These are phyloP conservation scores for Porites cylindrica DNA, from an alignment of 92 coral and sea anemone species.

Conservation along the genomic window DNA sequence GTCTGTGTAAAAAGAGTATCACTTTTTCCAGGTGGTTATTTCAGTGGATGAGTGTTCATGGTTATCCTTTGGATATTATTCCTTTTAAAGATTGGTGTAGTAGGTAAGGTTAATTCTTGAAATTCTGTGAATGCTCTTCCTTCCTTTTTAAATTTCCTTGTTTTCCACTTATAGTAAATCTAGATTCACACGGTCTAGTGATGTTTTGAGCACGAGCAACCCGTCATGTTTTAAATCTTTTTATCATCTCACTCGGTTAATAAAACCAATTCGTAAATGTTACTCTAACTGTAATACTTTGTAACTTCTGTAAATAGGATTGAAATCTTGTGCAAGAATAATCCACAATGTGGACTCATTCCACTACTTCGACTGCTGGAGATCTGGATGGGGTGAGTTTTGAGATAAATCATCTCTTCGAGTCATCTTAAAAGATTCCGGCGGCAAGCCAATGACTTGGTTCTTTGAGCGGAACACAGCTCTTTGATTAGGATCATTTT, in stretches of 20 bases:
- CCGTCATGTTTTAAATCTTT: too few relatives aligned
- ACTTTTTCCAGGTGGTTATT: constrained; percentile 78
- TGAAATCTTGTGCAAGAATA: constrained; percentile 55
- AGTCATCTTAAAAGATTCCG: too few relatives aligned
- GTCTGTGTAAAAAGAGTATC: too few relatives aligned
- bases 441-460: too few relatives aligned
- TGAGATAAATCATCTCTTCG: neutral
- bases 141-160: neutral
- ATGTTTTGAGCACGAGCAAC: too few relatives aligned
- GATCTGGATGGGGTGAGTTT: constrained; percentile 81
- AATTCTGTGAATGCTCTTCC: too few relatives aligned
- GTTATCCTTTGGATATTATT: constrained; percentile 77
- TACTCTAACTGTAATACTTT: neutral
- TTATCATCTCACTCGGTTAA: neutral
- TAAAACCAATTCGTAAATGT: too few relatives aligned
- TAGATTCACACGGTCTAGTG: too few relatives aligned
- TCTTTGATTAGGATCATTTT: too few relatives aligned
- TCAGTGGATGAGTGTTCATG: constrained; percentile 90
- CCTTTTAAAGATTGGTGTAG: constrained; percentile 80
- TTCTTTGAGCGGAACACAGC: too few relatives aligned
- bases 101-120: constrained; percentile 34
- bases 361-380: constrained; percentile 84
- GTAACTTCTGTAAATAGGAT: constrained; percentile 44
- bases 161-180: neutral
- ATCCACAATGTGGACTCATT: constrained; percentile 52